Base-by-base conservation (phyloP, 2,888 invertebrate genomes). In the Therioaphis trifolii region DNA sequence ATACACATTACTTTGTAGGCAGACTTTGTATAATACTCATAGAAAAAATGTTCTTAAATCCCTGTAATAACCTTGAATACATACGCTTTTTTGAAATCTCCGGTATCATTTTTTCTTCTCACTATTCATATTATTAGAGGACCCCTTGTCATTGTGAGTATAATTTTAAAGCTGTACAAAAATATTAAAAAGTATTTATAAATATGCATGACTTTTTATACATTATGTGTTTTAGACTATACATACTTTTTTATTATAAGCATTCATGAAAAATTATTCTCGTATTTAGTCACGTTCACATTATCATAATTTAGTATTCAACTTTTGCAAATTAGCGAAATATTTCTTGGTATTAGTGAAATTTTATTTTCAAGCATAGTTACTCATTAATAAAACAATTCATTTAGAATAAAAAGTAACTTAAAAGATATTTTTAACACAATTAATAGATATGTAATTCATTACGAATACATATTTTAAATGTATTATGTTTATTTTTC, bases 261-360 rank as follows among this genome's bases (percentile, higher is more conserved):
- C 18, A 35, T 46, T 29, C n/a, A 29, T 76, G 61, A 46, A n/a
- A 61, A 46, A 46, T 71, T 49, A 12, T 66, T 24, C 35, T 49
- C 11, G 40, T 55, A 14, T 69, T 69, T 79, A 55, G 40, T 79
- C 66, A 68, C 63, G 46, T 77, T 68, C 52, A 40, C 49, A 68
- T 78, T 78, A 78, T 24, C 77, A 68, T 78, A 68, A 55, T 43
- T 55, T 3, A 14, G 68, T 68, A 78, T 78, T 69, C 68, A 40
- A 14, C n/a, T 40, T 69, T 69, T 69, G 40, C 40, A 43, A 52
- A 55, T 55, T 24, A 55, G 68, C n/a, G 9, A 78, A 69, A 78
- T 43, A n/a, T 27, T 24, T 78, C 24, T n/a, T 55, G 0, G 11
- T 55, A 43, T 43, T 68, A 2, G 40, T 21, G 12, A 24, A 18